phyloP scores from a whole-genome alignment of 2,888 invertebrate genomes.

The Dysmachus trigonus region DNA sequence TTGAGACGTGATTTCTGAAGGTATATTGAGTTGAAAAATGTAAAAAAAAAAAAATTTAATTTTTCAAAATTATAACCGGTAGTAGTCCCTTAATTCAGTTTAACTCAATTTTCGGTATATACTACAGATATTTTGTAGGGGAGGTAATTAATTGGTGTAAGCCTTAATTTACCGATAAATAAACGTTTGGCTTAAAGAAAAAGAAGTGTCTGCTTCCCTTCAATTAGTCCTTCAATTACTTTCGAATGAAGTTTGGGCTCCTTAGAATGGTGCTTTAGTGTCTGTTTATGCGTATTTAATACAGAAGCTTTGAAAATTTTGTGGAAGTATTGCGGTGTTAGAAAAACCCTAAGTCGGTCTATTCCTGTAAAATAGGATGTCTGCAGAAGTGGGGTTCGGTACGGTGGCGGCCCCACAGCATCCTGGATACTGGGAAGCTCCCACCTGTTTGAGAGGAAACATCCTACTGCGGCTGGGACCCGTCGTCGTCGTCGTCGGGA shows the following conservation, averaged over 20 bases:
- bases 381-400: background rate
- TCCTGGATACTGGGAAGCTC: background rate
- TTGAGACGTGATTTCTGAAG: too few species aligned
- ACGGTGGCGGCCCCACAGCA: background rate
- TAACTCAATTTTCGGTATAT: background rate
- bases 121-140: background rate
- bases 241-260: background rate
- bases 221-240: background rate
- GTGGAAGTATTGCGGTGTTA: background rate
- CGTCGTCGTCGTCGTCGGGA: background rate
- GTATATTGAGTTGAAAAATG: too few species aligned
- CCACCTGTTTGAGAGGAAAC: constrained; percentile 24
- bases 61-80: too few species aligned
- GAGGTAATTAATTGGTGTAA: background rate
- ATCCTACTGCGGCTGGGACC: constrained; percentile 30
- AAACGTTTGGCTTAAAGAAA: background rate
- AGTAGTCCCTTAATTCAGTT: too few species aligned
- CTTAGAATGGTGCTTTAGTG: background rate
- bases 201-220: background rate
- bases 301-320: background rate
- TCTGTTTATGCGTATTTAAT: constrained; percentile 1
- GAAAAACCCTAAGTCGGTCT: background rate
- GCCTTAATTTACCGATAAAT: background rate
- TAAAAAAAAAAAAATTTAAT: too few species aligned
- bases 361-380: background rate